Conservation (phyloP, 2,888 invertebrate species). For the Dichetophora obliterata region DNA sequence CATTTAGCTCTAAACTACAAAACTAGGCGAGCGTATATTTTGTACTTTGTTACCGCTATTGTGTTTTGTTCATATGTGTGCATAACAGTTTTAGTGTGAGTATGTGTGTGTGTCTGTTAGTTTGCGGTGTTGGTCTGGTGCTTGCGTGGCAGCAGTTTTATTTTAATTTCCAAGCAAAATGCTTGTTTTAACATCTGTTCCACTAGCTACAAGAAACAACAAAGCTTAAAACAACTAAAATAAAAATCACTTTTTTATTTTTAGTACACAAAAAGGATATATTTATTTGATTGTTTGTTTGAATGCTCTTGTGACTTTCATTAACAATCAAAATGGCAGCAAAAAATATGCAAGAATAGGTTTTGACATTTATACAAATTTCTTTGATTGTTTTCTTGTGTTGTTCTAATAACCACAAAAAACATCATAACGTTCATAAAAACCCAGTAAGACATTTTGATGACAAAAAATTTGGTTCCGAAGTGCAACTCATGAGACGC, state of each 20-base stretch:
- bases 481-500: too few species aligned
- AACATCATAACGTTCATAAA: too few species aligned
- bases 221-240: not conserved
- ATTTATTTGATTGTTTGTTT: not conserved
- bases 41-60: not conserved
- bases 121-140: not conserved
- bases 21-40: conserved; percentile 15
- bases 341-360: conserved; percentile 16
- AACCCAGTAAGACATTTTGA: too few species aligned
- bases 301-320: too few species aligned
- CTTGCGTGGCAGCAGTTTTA: conserved; percentile 1
- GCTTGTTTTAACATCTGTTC: conserved; percentile 19
- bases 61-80: not conserved
- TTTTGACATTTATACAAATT: conserved; percentile 2
- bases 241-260: not conserved
- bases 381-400: conserved; percentile 11
- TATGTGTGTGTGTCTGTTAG: not conserved
- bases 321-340: not conserved
- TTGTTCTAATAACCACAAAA: too few species aligned
- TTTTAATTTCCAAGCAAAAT: conserved; percentile 8
- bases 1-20: conserved; percentile 13
- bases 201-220: not conserved
- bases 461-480: not conserved
- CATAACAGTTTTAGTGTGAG: not conserved
- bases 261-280: too few species aligned